These are phyloP conservation scores for Halichondria panicea DNA, from an alignment of 37 sponge, comb jelly and placozoan species.

Conservation along the genomic window DNA sequence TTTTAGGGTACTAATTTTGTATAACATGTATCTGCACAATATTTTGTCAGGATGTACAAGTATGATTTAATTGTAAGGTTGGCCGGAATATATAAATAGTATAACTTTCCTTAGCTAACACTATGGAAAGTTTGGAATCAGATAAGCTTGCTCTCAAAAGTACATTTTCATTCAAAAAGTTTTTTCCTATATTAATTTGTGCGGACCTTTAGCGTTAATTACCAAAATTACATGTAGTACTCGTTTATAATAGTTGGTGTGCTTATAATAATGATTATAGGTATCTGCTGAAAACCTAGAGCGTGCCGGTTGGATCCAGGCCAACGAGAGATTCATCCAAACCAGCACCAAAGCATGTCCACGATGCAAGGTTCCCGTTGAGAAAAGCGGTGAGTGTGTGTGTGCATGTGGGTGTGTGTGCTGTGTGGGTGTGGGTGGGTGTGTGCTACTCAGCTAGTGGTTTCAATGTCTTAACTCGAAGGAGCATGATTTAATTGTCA, in stretches of 20 bases:
- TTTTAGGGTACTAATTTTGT: too few relatives aligned
- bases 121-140: too few relatives aligned
- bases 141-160: too few relatives aligned
- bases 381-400: conserved; percentile 81
- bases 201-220: background rate
- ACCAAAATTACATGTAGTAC: background rate
- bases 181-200: too few relatives aligned
- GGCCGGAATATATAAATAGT: too few relatives aligned
- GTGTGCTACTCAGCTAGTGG: too few relatives aligned
- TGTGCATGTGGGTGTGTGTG: conserved; percentile 20
- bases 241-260: background rate
- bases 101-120: too few relatives aligned
- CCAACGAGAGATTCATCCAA: conserved; percentile 50
- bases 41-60: too few relatives aligned
- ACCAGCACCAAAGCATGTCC: conserved; percentile 74
- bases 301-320: conserved; percentile 58
- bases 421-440: conserved; percentile 9
- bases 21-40: background rate
- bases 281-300: conserved; percentile 21
- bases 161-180: too few relatives aligned
- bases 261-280: background rate
- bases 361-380: conserved; percentile 58
- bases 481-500: background rate
- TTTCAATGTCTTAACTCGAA: background rate
- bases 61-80: too few relatives aligned